phyloP scores from a whole-genome alignment of 2,113 vertebrate genomes.

The Choloepus hoffmanni region DNA sequence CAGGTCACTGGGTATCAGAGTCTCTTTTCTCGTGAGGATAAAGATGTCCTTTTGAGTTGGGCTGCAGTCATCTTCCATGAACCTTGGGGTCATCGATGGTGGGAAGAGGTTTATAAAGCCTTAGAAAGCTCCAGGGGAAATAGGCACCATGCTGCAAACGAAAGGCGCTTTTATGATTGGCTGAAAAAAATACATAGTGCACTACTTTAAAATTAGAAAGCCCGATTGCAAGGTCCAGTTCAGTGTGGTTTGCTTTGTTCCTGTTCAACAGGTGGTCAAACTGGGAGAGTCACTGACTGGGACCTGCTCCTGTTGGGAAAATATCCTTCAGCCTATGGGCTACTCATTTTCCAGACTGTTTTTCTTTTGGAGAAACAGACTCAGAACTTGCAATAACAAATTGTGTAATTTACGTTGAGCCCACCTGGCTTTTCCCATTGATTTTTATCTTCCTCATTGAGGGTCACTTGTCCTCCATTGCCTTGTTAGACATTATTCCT shows the following conservation, averaged over 20 bases:
- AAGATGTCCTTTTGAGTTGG: constrained; percentile 50
- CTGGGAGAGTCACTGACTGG: background rate
- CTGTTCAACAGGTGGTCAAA: background rate
- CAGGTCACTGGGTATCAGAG: background rate
- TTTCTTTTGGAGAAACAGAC: constrained; percentile 17
- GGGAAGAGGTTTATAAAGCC: constrained; percentile 19
- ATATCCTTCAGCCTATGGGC: background rate
- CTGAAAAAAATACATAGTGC: background rate
- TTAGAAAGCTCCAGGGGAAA: background rate
- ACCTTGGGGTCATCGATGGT: background rate
- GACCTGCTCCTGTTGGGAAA: background rate
- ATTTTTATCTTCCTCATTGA: background rate
- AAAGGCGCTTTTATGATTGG: constrained; percentile 50
- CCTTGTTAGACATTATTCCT: background rate
- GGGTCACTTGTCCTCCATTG: background rate
- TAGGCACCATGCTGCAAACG: background rate
- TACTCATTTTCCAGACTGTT: background rate
- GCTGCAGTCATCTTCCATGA: background rate
- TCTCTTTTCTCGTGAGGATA: constrained; percentile 29
- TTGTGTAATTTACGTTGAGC: background rate
- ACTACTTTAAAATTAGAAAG: background rate
- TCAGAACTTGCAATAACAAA: background rate
- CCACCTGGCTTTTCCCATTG: background rate
- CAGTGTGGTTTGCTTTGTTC: background rate
- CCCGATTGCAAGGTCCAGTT: background rate